Evolutionary conservation across 2,888 invertebrate genomes (phyloP), one percentile per base, ranked within the genome.

Genomic region (Deilephila elpenor): DNA sequence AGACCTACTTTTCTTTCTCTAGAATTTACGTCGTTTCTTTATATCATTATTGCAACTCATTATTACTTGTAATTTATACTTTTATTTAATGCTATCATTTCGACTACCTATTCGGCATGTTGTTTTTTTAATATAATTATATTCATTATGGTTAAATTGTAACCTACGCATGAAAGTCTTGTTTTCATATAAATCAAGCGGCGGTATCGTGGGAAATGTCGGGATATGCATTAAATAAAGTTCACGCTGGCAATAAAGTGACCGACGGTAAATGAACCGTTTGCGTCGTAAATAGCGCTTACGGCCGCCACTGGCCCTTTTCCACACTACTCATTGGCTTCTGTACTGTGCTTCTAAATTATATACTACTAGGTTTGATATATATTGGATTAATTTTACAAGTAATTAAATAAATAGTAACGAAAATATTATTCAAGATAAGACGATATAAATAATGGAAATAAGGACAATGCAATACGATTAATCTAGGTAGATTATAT

Each of bases 251-350:
- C 53, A 84, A 87, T 91, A 89, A 88, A 90, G 86, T 87, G 86
- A 87, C 88, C 86, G 86, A 80, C 85, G 84, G 86, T 86, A 88
- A 92, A 90, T 89, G 88, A 90, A 87, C 89, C 89, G 88, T 88
- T 83, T 79, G 79, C 75, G 82, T 86, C 87, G 87, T 91, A 91
- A 93, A 91, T 89, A 91, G 86, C 85, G 84, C 86, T 89, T 88
- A 89, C 88, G 87, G 85, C 84, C 84, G 84, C 83, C 83, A 82
- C 84, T 79, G 83, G 83, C 80, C 83, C 84, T 86, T 82, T 81
- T 84, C 79, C 79, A 83, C 82, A 77, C 60, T 81, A 79, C 82
- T 81, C 78, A 78, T 83, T 79, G 73, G 79, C 79, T 78, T 78
- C 74, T 75, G 74, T 72, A 70, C 59, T 70, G 78, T 78, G 75